phyloP scores from a whole-genome alignment of 2,888 invertebrate genomes.

The Thera obeliscata region DNA sequence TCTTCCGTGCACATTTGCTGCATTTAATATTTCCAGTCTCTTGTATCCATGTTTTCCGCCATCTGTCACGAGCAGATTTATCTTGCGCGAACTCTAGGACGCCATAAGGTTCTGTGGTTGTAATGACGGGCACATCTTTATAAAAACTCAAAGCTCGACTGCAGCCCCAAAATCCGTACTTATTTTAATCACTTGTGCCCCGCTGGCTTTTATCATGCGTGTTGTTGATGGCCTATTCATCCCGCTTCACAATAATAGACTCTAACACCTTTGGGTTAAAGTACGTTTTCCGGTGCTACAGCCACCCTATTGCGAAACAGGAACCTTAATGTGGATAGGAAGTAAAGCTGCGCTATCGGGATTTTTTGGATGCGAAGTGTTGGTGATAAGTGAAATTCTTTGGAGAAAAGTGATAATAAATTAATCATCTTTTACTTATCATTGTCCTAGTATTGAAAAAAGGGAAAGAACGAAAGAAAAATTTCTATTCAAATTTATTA shows the following conservation, averaged over 20 bases:
- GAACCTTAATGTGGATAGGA: constrained; percentile 55
- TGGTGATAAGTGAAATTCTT: constrained; percentile 43
- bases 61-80: no score
- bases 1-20: no score
- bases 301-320: constrained; percentile 49
- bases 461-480: no score
- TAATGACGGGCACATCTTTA: neutral
- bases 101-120: neutral
- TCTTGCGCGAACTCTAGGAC: no score
- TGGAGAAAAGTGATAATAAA: neutral
- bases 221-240: constrained; percentile 59
- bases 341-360: constrained; percentile 54
- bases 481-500: no score
- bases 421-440: no score
- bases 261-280: constrained; percentile 39
- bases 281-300: constrained; percentile 44
- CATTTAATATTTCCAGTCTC: no score
- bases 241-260: constrained; percentile 47
- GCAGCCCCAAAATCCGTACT: constrained; percentile 76
- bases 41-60: no score
- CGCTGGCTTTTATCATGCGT: constrained; percentile 74
- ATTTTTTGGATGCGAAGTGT: constrained; percentile 46
- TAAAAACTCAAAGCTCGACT: constrained; percentile 40
- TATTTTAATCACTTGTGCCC: constrained; percentile 79
- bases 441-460: neutral